Conservation (phyloP, 2,113 vertebrate species). For the Pipa parva region DNA sequence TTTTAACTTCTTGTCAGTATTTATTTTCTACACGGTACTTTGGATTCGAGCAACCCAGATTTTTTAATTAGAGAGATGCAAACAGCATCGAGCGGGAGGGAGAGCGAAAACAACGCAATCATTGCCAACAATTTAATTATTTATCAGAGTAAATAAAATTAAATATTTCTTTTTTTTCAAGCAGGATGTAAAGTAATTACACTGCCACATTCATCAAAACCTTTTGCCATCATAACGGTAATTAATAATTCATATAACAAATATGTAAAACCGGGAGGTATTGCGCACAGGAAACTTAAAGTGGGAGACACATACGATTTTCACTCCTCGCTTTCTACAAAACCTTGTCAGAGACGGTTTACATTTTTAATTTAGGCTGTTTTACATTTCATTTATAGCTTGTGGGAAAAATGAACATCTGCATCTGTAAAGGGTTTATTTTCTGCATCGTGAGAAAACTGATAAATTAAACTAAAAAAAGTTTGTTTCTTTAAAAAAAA, state of each 20-base stretch:
- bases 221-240: constrained; percentile 71
- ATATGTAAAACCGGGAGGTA: constrained; percentile 74
- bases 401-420: background rate
- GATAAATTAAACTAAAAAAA: background rate
- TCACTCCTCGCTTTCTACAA: constrained; percentile 69
- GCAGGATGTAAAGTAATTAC: constrained; percentile 79
- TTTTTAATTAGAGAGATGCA: constrained; percentile 77
- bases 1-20: constrained; percentile 45
- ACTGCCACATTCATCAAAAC: constrained; percentile 80
- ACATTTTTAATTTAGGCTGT: constrained; percentile 75
- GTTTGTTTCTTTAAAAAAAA: too few species aligned
- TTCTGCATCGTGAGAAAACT: background rate
- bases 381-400: constrained; percentile 47
- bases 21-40: constrained; percentile 60
- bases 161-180: constrained; percentile 69
- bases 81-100: constrained; percentile 64
- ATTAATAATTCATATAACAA: constrained; percentile 80
- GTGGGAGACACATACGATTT: constrained; percentile 77
- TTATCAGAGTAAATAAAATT: constrained; percentile 80
- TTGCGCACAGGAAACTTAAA: constrained; percentile 74
- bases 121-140: constrained; percentile 72
- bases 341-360: constrained; percentile 68
- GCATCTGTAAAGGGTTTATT: background rate
- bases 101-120: constrained; percentile 58
- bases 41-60: constrained; percentile 59